Conservation (phyloP, 2,797 vertebrate genomes). For the Lycodopsis pacificus region DNA sequence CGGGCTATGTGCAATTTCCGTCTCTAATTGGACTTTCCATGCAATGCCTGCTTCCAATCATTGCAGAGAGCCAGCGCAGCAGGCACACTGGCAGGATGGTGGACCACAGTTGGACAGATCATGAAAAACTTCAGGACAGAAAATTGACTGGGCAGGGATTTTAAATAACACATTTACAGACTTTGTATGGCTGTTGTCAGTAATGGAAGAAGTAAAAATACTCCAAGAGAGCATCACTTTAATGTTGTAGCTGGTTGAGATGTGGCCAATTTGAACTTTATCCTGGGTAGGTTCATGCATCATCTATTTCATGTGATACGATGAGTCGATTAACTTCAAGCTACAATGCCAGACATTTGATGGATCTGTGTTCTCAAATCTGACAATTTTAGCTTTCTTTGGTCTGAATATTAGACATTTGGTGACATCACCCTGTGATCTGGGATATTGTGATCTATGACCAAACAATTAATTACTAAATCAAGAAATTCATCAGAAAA, state of each 20-base stretch:
- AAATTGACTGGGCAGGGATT: constrained; percentile 25
- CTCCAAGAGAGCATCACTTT: constrained; percentile 2
- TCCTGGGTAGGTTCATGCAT: not conserved
- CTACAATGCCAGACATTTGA: not conserved
- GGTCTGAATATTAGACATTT: not conserved
- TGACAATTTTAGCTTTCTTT: not conserved
- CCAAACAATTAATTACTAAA: not conserved
- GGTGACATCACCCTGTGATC: not conserved
- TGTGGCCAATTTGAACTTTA: not conserved
- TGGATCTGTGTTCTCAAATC: not conserved
- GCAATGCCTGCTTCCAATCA: constrained; percentile 93
- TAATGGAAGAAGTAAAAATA: constrained; percentile 7
- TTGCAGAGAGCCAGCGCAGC: constrained; percentile 25
- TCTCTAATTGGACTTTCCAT: constrained; percentile 94
- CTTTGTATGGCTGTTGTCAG: constrained; percentile 20
- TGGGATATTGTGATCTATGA: not conserved
- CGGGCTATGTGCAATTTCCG: constrained; percentile 89
- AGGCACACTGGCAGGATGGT: constrained; percentile 45
- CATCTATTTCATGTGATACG: not conserved
- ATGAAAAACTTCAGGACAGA: constrained; percentile 37
- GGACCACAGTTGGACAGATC: constrained; percentile 36
- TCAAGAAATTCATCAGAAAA: fast-evolving
- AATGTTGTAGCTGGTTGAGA: not conserved
- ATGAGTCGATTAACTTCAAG: not conserved
- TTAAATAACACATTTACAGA: constrained; percentile 33